Base-by-base conservation (phyloP, 2,888 invertebrate species). In the Ditylenchus weischeri region DNA sequence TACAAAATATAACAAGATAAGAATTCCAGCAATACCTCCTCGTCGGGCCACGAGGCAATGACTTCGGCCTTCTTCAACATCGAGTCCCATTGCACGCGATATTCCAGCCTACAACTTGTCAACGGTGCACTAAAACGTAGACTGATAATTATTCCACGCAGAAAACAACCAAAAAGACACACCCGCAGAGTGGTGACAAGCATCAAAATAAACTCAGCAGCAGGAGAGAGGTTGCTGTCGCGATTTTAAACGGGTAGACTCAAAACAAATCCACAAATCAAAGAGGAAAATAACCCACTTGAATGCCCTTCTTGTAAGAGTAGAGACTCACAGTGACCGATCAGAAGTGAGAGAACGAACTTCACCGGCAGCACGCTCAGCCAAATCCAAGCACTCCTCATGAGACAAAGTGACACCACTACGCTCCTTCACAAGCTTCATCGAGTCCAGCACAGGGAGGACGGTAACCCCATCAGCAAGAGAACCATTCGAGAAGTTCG, bases 1-100 rank as follows among this genome's bases (percentile, higher is more conserved):
- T 8, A n/a, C 13, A 21, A 51, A 10, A 51, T 10, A 21, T 51
- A 8, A 51, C 38, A 38, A 51, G 13, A 21, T 7, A 6, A 51
- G 19, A 13, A n/a, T 10, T 21, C 6, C 7, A 51, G 13, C 7
- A n/a, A 51, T 8, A 51, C 51, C 51, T 51, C 51, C 7, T 51
- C 13, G 6, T 51, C 51, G 8, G 51, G 13, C 51, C 51, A 51
- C 35, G 19, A 38, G 13, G 51, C 51, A 38, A 68, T 60, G 36
- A 68, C 35, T 29, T 57, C 51, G 2, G 35, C 54, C n/a, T 47
- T 18, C 18, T 65, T 60, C 36, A 70, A 64, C 61, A 70, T 54
- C 15, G 36, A 64, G 49, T 70, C 70, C 69, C 69, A 70, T 23
- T 64, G 69, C 18, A 66, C 57, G 43, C 70, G 69, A 29, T 70